A percentile compares a stretch with the other conserved stretches of the same genome.
phyloP scores from a whole-genome alignment of 2,797 vertebrate genomes.

The Distichodus sexfasciatus region DNA sequence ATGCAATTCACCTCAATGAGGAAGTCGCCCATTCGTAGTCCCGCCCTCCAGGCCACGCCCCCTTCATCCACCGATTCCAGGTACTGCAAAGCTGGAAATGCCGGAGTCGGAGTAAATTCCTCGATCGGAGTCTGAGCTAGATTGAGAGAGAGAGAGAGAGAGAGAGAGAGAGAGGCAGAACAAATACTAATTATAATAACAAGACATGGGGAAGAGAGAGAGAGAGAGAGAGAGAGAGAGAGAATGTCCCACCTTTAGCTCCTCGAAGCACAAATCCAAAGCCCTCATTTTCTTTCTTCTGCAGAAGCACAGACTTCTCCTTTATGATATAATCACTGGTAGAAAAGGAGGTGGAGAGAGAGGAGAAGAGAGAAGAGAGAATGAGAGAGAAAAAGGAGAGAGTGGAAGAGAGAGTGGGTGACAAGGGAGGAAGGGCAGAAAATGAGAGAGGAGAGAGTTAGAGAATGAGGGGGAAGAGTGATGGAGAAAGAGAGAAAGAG shows the following conservation, averaged over 20 bases:
- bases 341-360: slow-evolving; percentile 6
- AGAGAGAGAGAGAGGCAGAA: slow-evolving; percentile 12
- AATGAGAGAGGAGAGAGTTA: neutral
- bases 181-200: slow-evolving; percentile 16
- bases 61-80: slow-evolving; percentile 94
- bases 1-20: slow-evolving; percentile 82
- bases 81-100: slow-evolving; percentile 92
- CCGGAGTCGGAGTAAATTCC: slow-evolving; percentile 93
- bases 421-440: neutral
- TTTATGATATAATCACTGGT: slow-evolving; percentile 95
- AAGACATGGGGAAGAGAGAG: neutral
- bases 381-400: slow-evolving; percentile 1
- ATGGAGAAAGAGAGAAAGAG: too few relatives aligned
- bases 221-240: slow-evolving; percentile 5
- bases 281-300: slow-evolving; percentile 95
- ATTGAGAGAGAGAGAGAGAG: slow-evolving; percentile 42
- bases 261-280: slow-evolving; percentile 93
- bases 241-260: slow-evolving; percentile 84
- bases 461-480: too few relatives aligned
- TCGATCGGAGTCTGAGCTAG: slow-evolving; percentile 95
- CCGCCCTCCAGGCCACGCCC: slow-evolving; percentile 89
- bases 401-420: neutral
- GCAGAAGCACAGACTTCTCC: slow-evolving; percentile 92
- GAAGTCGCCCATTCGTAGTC: slow-evolving; percentile 93
- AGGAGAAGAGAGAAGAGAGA: slow-evolving; percentile 19